These are phyloP conservation scores for Rafetus swinhoei DNA, from an alignment of 2,113 vertebrate species.

Conservation along the genomic window DNA sequence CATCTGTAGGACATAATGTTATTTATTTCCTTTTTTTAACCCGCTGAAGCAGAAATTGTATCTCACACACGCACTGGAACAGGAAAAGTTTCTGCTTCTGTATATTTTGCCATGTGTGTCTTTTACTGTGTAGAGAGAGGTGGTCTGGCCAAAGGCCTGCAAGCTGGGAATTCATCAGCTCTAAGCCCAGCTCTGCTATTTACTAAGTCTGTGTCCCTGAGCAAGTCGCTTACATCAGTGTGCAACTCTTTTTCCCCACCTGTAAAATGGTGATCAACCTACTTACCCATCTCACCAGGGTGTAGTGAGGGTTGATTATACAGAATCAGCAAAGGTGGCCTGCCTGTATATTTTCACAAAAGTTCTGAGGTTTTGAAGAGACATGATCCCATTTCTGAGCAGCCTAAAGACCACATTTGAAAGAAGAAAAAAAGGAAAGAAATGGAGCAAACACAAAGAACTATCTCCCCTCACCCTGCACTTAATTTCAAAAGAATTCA, in stretches of 20 bases:
- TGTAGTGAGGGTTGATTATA: conserved; percentile 4
- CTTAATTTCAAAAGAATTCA: not conserved
- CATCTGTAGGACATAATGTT: not conserved
- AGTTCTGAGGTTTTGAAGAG: conserved; percentile 48
- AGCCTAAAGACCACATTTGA: not conserved
- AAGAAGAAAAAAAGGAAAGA: conserved; percentile 1
- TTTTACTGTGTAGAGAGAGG: conserved; percentile 8
- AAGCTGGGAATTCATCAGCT: conserved; percentile 1
- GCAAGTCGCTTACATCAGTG: not conserved
- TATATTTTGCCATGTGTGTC: conserved; percentile 12
- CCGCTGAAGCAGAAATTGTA: not conserved
- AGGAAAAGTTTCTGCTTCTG: conserved; percentile 15
- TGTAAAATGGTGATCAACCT: conserved; percentile 22
- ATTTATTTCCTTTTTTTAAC: not conserved
- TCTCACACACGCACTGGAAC: not conserved
- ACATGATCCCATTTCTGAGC: not conserved
- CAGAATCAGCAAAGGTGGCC: conserved; percentile 41
- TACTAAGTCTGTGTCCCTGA: conserved; percentile 23
- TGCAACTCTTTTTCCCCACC: not conserved
- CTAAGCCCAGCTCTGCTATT: not conserved
- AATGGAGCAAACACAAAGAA: not conserved
- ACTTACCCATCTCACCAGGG: not conserved
- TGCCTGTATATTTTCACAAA: conserved; percentile 28
- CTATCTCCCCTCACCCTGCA: not conserved
- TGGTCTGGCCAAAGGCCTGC: conserved; percentile 52